Evolutionary conservation across 2,113 vertebrate species (phyloP), one percentile per base, ranked within the genome.

Genomic region (Mohoua ochrocephala): DNA sequence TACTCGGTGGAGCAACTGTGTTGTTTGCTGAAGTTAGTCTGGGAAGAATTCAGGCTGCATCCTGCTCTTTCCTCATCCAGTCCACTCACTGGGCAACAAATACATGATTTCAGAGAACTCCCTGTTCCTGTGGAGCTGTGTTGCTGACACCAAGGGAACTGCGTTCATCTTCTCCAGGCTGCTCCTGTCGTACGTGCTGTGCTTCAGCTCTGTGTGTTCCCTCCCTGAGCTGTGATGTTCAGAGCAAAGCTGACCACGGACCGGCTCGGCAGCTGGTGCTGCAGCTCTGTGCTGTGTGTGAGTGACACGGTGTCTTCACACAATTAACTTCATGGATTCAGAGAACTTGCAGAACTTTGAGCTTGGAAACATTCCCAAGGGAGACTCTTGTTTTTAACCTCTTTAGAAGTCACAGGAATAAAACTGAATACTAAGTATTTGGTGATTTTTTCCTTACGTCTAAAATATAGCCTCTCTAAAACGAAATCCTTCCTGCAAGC

Each of bases 251-350:
- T 93, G 52, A 47, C 49, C 16, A 1, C 6, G 35, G 23, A 31
- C 89, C 30, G 1, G 33, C 85, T 96, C 74, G 7, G 97, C 96
- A 87, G 84, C 93, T 73, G 65, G 63, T 70, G 17, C 41, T 54
- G 81, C 53, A 61, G 88, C 75, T 90, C 77, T 44, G 42, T 61
- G 63, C 78, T 60, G 39, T 23, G 39, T 54, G 35, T 57, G 69
- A 85, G 85, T 70, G 84, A 68, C 85, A 57, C 5, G 0, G 27
- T 67, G 75, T 69, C 68, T 80, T 31, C 75, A 17, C 2, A 1
- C 90, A 89, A 50, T 97, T 91, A 90, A 49, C 71, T 92, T 95
- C 83, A 93, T 92, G 87, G 59, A 44, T 91, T 95, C 78, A 60
- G 39, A 54, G 88, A 78, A 71, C 74, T 63, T 91, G 65, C 67